A percentile compares a stretch with the other conserved stretches of the same genome.
Conservation (phyloP, 2,888 invertebrate species). For the Girardia tigrina region DNA sequence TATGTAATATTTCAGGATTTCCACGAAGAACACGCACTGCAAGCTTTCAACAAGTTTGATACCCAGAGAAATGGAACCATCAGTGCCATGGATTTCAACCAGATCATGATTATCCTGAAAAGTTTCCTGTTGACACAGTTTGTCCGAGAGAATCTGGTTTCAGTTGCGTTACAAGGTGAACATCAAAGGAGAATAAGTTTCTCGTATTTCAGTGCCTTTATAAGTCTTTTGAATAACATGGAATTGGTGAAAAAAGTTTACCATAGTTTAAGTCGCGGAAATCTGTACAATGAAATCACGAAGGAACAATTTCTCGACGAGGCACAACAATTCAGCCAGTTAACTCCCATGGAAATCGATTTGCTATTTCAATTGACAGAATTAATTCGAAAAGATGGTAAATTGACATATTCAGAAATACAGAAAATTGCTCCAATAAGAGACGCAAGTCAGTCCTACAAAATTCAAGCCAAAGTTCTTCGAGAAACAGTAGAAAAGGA, state of each 20-base stretch:
- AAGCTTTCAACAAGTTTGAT: slow-evolving; percentile 82
- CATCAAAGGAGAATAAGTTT: slow-evolving; percentile 68
- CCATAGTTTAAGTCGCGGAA: slow-evolving; percentile 72
- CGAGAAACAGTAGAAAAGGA: slow-evolving; percentile 55
- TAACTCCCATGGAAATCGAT: slow-evolving; percentile 88
- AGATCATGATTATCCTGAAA: slow-evolving; percentile 85
- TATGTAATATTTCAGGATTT: slow-evolving; percentile 78
- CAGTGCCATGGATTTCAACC: slow-evolving; percentile 75
- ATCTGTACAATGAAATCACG: slow-evolving; percentile 68
- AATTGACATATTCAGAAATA: slow-evolving; percentile 74
- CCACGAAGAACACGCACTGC: slow-evolving; percentile 93
- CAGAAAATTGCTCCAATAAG: slow-evolving; percentile 81
- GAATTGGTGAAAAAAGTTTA: slow-evolving; percentile 89
- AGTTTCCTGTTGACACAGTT: slow-evolving; percentile 81
- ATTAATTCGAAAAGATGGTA: slow-evolving; percentile 70
- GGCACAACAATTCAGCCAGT: slow-evolving; percentile 85
- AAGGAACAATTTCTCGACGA: slow-evolving; percentile 94
- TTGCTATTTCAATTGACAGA: slow-evolving; percentile 82
- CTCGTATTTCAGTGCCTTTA: slow-evolving; percentile 95
- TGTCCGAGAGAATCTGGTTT: slow-evolving; percentile 72
- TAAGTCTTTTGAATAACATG: slow-evolving; percentile 89
- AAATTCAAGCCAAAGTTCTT: slow-evolving; percentile 68
- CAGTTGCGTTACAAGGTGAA: slow-evolving; percentile 30
- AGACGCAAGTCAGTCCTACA: slow-evolving; percentile 82
- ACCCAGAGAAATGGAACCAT: slow-evolving; percentile 78